Evolutionary conservation across 2,113 vertebrate genomes (phyloP).

Genomic region (Lonchura striata): DNA sequence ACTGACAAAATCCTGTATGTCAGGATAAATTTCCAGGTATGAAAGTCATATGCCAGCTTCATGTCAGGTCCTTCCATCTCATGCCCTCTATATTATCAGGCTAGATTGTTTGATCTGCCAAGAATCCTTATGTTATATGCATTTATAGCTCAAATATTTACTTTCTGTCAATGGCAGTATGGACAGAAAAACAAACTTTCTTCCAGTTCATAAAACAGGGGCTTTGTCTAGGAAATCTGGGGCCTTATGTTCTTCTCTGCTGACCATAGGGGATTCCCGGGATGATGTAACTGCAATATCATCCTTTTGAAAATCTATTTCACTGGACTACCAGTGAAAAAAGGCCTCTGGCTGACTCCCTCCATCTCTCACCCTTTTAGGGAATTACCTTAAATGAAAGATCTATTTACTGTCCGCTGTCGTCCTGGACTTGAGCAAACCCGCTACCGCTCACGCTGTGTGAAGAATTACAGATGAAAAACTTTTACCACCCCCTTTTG

Average conservation of each 20-base stretch:
- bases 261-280: background rate
- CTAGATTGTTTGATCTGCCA: background rate
- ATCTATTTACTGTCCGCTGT: background rate
- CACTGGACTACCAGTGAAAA: background rate
- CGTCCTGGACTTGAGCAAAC: background rate
- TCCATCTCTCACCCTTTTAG: background rate
- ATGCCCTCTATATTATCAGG: background rate
- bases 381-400: background rate
- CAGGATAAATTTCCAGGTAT: background rate
- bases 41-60: background rate
- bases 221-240: background rate
- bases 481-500: background rate
- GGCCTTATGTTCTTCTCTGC: background rate
- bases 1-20: background rate
- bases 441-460: background rate
- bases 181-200: background rate
- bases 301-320: background rate
- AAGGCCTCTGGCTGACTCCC: background rate
- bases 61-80: background rate
- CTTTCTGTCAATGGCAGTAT: background rate
- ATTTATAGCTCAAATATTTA: background rate
- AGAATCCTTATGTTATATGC: background rate
- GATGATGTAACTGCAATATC: background rate
- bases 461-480: background rate
- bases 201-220: background rate